A percentile compares a stretch with the other conserved stretches of the same genome.
Conservation (phyloP, 2,888 invertebrate genomes). For the Zeuzera pyrina region DNA sequence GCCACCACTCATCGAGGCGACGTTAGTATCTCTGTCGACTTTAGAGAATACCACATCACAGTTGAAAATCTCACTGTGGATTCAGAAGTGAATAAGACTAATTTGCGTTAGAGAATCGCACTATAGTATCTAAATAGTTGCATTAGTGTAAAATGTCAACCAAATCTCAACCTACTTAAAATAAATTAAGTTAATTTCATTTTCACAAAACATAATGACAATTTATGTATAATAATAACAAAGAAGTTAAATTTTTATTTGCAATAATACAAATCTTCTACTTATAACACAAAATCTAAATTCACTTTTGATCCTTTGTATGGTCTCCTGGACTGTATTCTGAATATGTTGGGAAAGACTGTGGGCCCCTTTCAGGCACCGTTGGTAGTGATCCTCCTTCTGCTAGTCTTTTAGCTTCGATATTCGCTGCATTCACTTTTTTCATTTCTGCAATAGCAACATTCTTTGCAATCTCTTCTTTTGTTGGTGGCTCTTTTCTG, state of each 20-base stretch:
- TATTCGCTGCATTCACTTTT: slow-evolving; percentile 80
- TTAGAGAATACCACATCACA: no score
- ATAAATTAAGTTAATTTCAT: no score
- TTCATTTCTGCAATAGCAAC: slow-evolving; percentile 80
- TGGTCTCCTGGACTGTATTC: slow-evolving; percentile 73
- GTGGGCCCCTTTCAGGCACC: slow-evolving; percentile 32
- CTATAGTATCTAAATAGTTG: no score
- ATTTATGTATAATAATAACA: neutral
- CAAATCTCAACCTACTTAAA: no score
- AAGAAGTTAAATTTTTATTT: neutral
- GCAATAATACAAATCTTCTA: neutral
- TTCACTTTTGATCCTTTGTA: neutral
- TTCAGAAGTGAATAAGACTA: no score
- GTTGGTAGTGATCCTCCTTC: slow-evolving; percentile 53
- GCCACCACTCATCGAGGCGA: no score
- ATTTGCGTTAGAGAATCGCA: no score
- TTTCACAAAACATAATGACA: no score
- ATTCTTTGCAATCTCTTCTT: slow-evolving; percentile 81
- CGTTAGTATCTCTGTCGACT: no score
- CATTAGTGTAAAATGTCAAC: no score
- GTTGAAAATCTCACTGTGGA: no score
- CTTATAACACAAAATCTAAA: neutral
- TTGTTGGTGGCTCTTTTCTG: slow-evolving; percentile 77
- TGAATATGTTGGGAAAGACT: slow-evolving; percentile 69
- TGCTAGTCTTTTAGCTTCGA: slow-evolving; percentile 74